Conservation (phyloP, 2,113 vertebrate species). For the Pyxicephalus adspersus region DNA sequence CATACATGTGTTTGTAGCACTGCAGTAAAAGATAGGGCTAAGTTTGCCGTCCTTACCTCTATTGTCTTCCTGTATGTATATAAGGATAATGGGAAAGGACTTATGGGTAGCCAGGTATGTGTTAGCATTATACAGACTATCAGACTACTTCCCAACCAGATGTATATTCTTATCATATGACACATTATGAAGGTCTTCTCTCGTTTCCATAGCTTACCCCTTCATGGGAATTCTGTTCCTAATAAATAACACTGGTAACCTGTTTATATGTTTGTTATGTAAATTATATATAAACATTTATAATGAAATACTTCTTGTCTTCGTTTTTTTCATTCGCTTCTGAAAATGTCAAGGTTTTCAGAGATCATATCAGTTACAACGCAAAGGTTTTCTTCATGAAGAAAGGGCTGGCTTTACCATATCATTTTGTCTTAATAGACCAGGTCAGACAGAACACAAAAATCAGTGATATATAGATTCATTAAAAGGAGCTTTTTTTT, state of each 20-base stretch:
- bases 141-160: neutral
- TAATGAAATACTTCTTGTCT: neutral
- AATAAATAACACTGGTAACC: slow-evolving; percentile 29
- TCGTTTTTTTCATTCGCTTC: no score
- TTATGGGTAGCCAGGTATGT: neutral
- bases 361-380: no score
- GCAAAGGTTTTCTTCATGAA: no score
- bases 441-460: no score
- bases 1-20: neutral
- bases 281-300: slow-evolving; percentile 48
- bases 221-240: slow-evolving; percentile 17
- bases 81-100: neutral
- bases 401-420: no score
- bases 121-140: neutral
- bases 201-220: neutral
- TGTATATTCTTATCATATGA: neutral
- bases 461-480: no score
- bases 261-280: slow-evolving; percentile 40
- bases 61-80: neutral
- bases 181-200: neutral
- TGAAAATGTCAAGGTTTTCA: no score
- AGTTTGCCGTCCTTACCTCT: neutral
- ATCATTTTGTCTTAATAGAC: no score
- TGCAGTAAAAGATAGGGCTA: neutral
- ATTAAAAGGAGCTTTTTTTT: no score